Percentiles rank a stretch among this genome's conserved stretches.
Conservation (phyloP, 2,113 vertebrate species). For the Ciconia stormi region DNA sequence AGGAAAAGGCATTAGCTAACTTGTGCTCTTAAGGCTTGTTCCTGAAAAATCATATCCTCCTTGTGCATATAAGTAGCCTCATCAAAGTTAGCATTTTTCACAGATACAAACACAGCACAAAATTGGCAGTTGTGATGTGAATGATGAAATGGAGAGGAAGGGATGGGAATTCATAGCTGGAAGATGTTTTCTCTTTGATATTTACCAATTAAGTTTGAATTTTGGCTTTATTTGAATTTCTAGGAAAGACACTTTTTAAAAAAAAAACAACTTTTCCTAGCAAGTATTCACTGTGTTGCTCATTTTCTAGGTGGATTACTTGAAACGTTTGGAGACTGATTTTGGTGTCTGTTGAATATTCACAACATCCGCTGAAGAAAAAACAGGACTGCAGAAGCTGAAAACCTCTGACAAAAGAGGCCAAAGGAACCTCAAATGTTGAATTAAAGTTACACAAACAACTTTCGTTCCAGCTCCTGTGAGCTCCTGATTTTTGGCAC, state of each 20-base stretch:
- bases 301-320: neutral
- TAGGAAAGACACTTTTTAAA: neutral
- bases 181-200: neutral
- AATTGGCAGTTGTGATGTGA: neutral
- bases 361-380: neutral
- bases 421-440: neutral
- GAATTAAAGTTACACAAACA: neutral
- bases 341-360: neutral
- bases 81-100: neutral
- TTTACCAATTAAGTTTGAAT: neutral
- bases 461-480: neutral
- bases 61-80: neutral
- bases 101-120: neutral
- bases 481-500: neutral
- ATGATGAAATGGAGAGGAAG: neutral
- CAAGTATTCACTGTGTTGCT: neutral
- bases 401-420: neutral
- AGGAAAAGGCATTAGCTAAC: neutral
- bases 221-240: neutral
- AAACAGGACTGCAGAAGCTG: neutral
- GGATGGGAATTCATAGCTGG: neutral
- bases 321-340: neutral
- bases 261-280: neutral
- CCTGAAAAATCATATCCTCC: neutral
- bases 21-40: neutral